Conservation (phyloP, 1,140 invertebrate species). For the Drosophila paulistorum region DNA sequence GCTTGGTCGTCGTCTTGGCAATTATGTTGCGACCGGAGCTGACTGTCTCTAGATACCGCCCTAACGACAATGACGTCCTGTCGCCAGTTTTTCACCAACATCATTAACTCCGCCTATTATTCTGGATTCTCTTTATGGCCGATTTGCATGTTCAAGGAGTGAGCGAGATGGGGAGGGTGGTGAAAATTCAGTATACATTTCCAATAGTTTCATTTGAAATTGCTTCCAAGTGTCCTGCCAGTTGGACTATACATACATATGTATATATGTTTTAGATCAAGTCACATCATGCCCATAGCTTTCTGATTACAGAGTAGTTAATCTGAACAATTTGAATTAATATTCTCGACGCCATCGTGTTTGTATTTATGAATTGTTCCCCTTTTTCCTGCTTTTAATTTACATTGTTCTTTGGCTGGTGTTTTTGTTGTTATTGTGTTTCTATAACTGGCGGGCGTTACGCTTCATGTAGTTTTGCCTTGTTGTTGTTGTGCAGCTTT, state of each 20-base stretch:
- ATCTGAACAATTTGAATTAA: not conserved
- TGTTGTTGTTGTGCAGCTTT: constrained; percentile 14
- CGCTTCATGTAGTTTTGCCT: constrained; percentile 67
- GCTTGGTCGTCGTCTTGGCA: constrained; percentile 38
- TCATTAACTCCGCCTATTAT: not conserved
- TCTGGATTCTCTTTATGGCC: not conserved
- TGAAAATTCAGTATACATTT: too few relatives aligned
- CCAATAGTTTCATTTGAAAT: too few relatives aligned
- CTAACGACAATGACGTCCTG: constrained; percentile 17
- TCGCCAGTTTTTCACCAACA: constrained; percentile 11
- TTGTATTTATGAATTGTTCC: not conserved
- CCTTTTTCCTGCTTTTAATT: constrained; percentile 39
- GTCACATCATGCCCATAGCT: too few relatives aligned
- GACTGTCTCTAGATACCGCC: constrained; percentile 28
- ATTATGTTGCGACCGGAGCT: constrained; percentile 14
- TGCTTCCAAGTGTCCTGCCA: too few relatives aligned
- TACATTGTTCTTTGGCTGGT: constrained; percentile 13
- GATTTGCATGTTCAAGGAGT: constrained; percentile 14
- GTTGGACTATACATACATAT: too few relatives aligned
- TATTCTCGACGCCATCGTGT: constrained; percentile 20
- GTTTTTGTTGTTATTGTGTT: constrained; percentile 47
- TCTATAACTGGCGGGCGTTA: constrained; percentile 33
- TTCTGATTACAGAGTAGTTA: not conserved
- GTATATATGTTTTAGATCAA: too few relatives aligned
- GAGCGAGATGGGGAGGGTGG: not conserved